phyloP scores from a whole-genome alignment of 2,113 vertebrate genomes.

The Solea solea region DNA sequence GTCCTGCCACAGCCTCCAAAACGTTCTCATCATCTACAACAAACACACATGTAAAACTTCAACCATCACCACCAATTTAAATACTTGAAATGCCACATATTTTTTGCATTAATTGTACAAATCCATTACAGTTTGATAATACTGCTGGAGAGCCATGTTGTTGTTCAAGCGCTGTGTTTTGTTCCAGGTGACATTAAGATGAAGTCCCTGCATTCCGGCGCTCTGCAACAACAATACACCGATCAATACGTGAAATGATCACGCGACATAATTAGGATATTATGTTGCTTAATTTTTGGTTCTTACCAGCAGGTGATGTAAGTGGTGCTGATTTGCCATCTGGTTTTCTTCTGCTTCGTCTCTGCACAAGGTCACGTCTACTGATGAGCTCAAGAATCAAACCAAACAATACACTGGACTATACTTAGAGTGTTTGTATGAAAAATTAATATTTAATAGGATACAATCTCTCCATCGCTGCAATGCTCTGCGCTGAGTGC shows the following conservation, averaged over 20 bases:
- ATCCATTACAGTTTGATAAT: slow-evolving; percentile 66
- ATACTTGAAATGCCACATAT: accelerated
- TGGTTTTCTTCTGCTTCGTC: slow-evolving; percentile 66
- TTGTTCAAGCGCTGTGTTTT: slow-evolving; percentile 78
- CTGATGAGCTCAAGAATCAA: slow-evolving; percentile 71
- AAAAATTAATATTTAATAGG: slow-evolving; percentile 59
- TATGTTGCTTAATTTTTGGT: not conserved
- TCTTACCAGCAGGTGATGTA: slow-evolving; percentile 81
- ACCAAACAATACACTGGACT: not conserved
- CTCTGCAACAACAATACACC: slow-evolving; percentile 68
- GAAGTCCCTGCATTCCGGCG: slow-evolving; percentile 78
- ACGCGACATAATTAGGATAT: not conserved
- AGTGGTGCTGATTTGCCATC: slow-evolving; percentile 75
- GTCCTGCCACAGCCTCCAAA: slow-evolving; percentile 85
- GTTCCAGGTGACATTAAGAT: slow-evolving; percentile 66
- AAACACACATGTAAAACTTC: slow-evolving; percentile 5
- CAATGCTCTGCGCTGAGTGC: slow-evolving; percentile 72
- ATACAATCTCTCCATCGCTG: slow-evolving; percentile 89
- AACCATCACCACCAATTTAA: not conserved
- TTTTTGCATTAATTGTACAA: not conserved
- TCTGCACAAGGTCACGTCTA: slow-evolving; percentile 80
- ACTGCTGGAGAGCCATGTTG: slow-evolving; percentile 82
- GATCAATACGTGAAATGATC: not conserved
- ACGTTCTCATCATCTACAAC: slow-evolving; percentile 79
- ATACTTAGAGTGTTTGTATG: not conserved